Base-by-base conservation (phyloP, 2,888 invertebrate genomes). In the Mesodorylaimus sp. region DNA sequence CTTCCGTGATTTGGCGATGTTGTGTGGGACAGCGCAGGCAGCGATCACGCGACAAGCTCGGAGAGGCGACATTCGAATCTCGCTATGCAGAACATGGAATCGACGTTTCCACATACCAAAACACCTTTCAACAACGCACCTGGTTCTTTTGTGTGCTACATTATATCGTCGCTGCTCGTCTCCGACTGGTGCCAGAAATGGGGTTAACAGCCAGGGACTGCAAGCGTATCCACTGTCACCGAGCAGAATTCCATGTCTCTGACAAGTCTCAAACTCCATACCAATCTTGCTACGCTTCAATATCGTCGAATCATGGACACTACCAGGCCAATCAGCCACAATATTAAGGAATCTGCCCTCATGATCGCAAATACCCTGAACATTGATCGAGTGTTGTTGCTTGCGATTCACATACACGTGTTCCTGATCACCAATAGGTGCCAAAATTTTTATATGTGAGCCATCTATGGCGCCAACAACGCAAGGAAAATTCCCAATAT, bases 191-290 rank as follows among this genome's bases (percentile, higher is more conserved):
- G 54, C 47, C 1, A 13, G 10, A 25, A 45, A 41, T n/a, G 51
- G 53, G n/a, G 54, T 54, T 44, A 54, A 39, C 5, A 54, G 45
- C 48, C 47, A 54, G n/a, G 45, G 26, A 2, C 27, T 7, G 19
- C 29, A 27, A 25, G 26, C 24, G 28, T 49, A 49, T 24, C 50
- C 46, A 7, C 27, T 19, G 32, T 49, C 50, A 50, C 50, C 50
- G 10, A 49, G 29, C 28, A 49, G 29, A 27, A 24, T 21, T 7
- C 44, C 44, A 3, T 10, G 21, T 7, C 23, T 25, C 5, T 7
- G 19, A 5, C 23, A 5, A 5, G 21, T 25, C 5, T 21, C 5
- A 21, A 44, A 25, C 5, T 44, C 7, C 23, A 19, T 5, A 25
- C 44, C 13, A 7, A 44, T 21, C 23, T 5, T 7, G n/a, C 44